Conservation (phyloP, 1,140 invertebrate species). For the Pteromalus puparum region DNA sequence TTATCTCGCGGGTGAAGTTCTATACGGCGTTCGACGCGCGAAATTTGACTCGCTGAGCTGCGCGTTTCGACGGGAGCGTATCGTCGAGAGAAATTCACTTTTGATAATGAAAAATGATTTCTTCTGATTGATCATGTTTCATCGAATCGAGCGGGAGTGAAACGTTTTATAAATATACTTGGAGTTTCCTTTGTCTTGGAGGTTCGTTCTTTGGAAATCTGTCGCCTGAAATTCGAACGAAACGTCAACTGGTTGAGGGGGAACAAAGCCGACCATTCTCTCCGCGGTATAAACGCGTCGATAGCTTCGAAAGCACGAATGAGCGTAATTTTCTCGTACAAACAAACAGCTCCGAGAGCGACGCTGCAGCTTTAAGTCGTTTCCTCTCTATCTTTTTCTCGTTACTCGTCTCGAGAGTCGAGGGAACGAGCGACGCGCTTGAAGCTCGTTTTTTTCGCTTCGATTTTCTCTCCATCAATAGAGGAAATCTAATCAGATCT, state of each 20-base stretch:
- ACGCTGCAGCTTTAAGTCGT: slow-evolving; percentile 1
- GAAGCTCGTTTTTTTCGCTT: too few relatives aligned
- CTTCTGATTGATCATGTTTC: neutral
- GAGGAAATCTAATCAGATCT: too few relatives aligned
- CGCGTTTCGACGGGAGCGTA: neutral
- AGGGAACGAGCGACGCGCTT: too few relatives aligned
- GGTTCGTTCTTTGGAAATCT: neutral
- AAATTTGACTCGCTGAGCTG: slow-evolving; percentile 17
- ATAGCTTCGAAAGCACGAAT: slow-evolving; percentile 14
- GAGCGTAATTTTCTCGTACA: slow-evolving; percentile 27
- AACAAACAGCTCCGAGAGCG: slow-evolving; percentile 8
- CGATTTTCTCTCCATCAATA: too few relatives aligned
- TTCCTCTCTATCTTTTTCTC: neutral
- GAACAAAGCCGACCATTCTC: neutral
- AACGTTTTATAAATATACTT: neutral
- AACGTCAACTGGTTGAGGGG: neutral
- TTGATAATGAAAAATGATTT: slow-evolving; percentile 38
- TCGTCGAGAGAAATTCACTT: neutral
- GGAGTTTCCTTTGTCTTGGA: too few relatives aligned
- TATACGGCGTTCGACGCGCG: neutral
- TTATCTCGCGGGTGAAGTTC: slow-evolving; percentile 3
- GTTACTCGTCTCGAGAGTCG: neutral
- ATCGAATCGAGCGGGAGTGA: neutral
- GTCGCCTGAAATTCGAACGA: neutral
- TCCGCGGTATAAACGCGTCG: neutral